Percentiles rank a stretch among this genome's conserved stretches.
Conservation (phyloP, 1,140 invertebrate genomes). For the Armadillidium nasatum region DNA sequence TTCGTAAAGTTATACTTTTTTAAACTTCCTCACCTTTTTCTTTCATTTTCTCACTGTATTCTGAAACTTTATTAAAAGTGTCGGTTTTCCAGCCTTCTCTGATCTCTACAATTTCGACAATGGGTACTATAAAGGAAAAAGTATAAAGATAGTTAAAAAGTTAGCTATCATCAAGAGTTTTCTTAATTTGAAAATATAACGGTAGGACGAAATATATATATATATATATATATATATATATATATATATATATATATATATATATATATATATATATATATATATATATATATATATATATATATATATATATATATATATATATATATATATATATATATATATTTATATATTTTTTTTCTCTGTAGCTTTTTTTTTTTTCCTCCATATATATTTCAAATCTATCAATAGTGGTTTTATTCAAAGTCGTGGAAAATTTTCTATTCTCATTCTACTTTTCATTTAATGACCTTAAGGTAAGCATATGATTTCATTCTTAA, state of each 20-base stretch:
- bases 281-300: constrained; percentile 18
- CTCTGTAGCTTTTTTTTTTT: too few species aligned
- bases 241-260: background rate
- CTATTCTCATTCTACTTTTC: too few species aligned
- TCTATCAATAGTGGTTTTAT: too few species aligned
- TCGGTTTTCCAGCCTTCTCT: constrained; percentile 54
- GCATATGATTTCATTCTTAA: too few species aligned
- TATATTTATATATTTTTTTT: background rate
- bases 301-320: constrained; percentile 18
- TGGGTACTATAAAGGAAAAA: constrained; percentile 31
- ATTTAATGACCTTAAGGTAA: too few species aligned
- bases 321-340: constrained; percentile 10
- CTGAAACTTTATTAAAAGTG: constrained; percentile 51
- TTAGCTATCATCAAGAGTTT: background rate
- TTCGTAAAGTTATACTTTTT: too few species aligned
- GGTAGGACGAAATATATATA: background rate
- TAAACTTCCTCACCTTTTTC: constrained; percentile 38
- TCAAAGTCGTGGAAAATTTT: too few species aligned
- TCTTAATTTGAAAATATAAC: background rate
- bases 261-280: constrained; percentile 4
- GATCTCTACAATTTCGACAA: constrained; percentile 52
- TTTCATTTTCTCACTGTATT: constrained; percentile 45
- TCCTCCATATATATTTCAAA: too few species aligned
- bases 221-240: too few species aligned
- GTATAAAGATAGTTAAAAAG: background rate